These are phyloP conservation scores for Polymixis flavicincta DNA, from an alignment of 2,888 invertebrate genomes.

Conservation along the genomic window DNA sequence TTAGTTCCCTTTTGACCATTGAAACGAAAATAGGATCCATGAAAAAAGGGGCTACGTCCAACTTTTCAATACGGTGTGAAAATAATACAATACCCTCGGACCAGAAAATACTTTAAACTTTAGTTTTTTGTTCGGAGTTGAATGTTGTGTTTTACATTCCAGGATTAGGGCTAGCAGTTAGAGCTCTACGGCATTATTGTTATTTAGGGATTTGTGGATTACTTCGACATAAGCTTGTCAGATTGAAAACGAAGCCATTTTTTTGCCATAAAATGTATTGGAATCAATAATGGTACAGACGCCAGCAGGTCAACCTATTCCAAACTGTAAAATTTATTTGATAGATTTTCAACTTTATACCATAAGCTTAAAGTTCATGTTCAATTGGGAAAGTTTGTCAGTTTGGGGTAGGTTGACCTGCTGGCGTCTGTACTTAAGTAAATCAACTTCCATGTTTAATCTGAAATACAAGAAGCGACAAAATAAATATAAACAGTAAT, in stretches of 20 bases:
- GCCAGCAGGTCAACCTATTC: too few relatives aligned
- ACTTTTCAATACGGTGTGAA: not conserved
- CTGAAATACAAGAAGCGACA: slow-evolving; percentile 1
- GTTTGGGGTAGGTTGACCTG: too few relatives aligned
- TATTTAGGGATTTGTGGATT: not conserved
- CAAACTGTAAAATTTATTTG: too few relatives aligned
- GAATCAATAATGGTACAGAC: slow-evolving; percentile 4
- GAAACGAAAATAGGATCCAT: not conserved
- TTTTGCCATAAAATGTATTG: not conserved
- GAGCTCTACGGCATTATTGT: not conserved
- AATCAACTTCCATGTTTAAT: not conserved
- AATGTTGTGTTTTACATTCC: not conserved
- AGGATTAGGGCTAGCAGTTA: not conserved
- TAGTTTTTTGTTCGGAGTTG: not conserved
- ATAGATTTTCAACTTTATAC: too few relatives aligned
- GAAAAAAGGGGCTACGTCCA: not conserved
- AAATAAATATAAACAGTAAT: slow-evolving; percentile 10
- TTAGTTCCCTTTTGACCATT: not conserved
- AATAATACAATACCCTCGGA: not conserved
- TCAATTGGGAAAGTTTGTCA: too few relatives aligned
- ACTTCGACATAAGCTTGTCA: not conserved
- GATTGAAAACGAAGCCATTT: not conserved
- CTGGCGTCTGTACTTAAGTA: too few relatives aligned
- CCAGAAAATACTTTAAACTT: not conserved
- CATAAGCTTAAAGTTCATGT: too few relatives aligned